Percentiles rank a stretch among this genome's conserved stretches.
These are phyloP conservation scores for Turdus rufiventris DNA, from an alignment of 2,113 vertebrate species.

Conservation along the genomic window DNA sequence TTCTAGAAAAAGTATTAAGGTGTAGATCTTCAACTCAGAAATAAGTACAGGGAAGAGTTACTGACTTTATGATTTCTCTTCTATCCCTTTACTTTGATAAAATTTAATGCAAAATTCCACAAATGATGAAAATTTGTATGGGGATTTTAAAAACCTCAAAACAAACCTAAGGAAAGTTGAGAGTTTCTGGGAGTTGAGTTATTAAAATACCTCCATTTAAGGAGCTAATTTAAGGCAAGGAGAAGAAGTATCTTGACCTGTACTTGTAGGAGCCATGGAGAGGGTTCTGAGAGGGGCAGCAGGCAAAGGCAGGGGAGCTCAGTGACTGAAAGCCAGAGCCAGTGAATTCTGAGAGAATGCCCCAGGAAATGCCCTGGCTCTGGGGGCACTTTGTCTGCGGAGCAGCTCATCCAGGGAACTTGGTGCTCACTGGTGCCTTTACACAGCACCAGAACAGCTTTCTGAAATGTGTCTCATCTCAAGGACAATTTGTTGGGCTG, in stretches of 20 bases:
- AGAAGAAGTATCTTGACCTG: background rate
- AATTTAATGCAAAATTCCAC: background rate
- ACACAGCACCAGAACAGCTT: background rate
- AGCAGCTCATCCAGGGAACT: background rate
- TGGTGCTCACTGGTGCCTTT: background rate
- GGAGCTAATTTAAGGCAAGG: background rate
- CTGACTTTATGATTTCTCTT: background rate
- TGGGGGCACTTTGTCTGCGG: background rate
- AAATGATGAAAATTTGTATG: background rate
- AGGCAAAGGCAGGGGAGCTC: background rate
- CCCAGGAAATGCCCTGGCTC: background rate
- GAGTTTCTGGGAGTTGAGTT: background rate
- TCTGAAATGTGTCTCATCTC: background rate
- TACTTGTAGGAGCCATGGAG: background rate
- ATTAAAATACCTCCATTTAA: background rate
- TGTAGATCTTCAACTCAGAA: background rate
- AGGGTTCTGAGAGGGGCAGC: background rate
- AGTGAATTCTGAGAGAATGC: background rate
- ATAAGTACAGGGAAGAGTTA: background rate
- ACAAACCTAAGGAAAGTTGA: background rate
- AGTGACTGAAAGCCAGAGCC: background rate
- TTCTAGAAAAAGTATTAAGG: background rate
- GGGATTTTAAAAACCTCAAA: background rate
- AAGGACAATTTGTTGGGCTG: background rate
- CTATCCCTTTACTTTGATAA: background rate